Evolutionary conservation across 1,140 invertebrate species (phyloP), one percentile per base, ranked within the genome.

Genomic region (Drosophila biarmipes): DNA sequence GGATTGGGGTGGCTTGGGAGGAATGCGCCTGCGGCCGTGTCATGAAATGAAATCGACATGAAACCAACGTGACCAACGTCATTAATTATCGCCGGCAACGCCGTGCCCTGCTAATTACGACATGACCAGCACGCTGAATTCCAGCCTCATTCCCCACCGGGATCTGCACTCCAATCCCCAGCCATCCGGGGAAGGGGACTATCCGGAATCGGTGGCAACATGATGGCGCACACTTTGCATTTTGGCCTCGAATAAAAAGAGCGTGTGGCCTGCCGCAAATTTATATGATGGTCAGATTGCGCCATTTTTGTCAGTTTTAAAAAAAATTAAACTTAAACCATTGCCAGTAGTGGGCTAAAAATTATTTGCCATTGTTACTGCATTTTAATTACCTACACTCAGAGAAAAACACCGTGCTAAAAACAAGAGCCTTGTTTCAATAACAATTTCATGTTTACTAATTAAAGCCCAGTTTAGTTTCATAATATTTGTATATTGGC

Each of bases 11-110:
- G 42, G 12, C 5, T 5, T 19, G 40, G 15, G 40, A 11, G 27
- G 12, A 67, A 35, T 40, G 35, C 31, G 31, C 67, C 76, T 79
- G 84, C 72, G 79, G 84, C 84, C 46, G 80, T 79, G 85, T 84
- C 84, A 76, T 87, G 84, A 89, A 87, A 87, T 89, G 84, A 89
- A 89, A 89, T 89, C 85, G 84, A 89, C 84, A 89, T 90, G 76
- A 89, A 89, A 90, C 84, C 84, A 90, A 89, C 80, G 84, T 89
- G 84, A 89, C 84, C 84, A 90, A 89, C 73, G 85, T 89, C 84
- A 89, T 89, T 89, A 89, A 89, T 89, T 89, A 89, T 89, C 84
- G 85, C 84, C 84, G 73, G 76, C 75, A 84, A 80, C 62, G 63
- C 71, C 66, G 74, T 68, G 79, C 78, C 45, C 75, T 76, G 82